A percentile compares a stretch with the other conserved stretches of the same genome.
These are phyloP conservation scores for Ochropacha duplaris DNA, from an alignment of 2,888 invertebrate species.

Conservation along the genomic window DNA sequence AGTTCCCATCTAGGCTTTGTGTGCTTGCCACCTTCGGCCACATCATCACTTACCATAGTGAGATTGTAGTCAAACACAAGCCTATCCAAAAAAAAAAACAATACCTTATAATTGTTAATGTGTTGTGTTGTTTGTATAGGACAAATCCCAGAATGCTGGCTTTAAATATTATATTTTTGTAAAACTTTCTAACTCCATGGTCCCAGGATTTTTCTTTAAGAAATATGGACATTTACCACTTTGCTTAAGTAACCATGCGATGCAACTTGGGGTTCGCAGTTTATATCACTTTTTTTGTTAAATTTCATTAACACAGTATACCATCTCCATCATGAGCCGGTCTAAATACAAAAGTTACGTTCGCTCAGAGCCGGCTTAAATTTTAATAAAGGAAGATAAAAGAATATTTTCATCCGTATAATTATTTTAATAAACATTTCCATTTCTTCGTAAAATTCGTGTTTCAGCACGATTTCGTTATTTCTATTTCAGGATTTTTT, in stretches of 20 bases:
- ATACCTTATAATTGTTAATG: too few species aligned
- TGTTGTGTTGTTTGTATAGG: too few species aligned
- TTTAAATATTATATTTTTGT: too few species aligned
- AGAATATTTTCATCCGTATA: slow-evolving; percentile 11
- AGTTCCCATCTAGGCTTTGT: too few species aligned
- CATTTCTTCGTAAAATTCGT: slow-evolving; percentile 4
- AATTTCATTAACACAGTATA: slow-evolving; percentile 46
- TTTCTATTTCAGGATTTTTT: neutral
- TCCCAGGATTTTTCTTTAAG: slow-evolving; percentile 37
- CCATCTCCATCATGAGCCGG: slow-evolving; percentile 14
- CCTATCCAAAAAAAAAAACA: too few species aligned
- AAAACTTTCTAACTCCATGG: neutral
- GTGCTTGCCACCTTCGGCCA: too few species aligned
- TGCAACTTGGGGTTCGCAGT: slow-evolving; percentile 30
- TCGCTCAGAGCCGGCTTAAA: slow-evolving; percentile 10
- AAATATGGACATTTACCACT: slow-evolving; percentile 42
- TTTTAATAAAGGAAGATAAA: slow-evolving; percentile 19
- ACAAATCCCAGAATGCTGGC: neutral
- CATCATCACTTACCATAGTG: too few species aligned
- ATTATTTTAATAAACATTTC: slow-evolving; percentile 18
- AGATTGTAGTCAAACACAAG: too few species aligned
- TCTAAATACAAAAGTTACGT: slow-evolving; percentile 10
- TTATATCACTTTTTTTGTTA: slow-evolving; percentile 32
- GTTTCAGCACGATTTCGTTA: neutral
- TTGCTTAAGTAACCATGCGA: slow-evolving; percentile 65